Evolutionary conservation across 2,797 vertebrate genomes (phyloP).

Genomic region (Cetoscarus ocellatus): DNA sequence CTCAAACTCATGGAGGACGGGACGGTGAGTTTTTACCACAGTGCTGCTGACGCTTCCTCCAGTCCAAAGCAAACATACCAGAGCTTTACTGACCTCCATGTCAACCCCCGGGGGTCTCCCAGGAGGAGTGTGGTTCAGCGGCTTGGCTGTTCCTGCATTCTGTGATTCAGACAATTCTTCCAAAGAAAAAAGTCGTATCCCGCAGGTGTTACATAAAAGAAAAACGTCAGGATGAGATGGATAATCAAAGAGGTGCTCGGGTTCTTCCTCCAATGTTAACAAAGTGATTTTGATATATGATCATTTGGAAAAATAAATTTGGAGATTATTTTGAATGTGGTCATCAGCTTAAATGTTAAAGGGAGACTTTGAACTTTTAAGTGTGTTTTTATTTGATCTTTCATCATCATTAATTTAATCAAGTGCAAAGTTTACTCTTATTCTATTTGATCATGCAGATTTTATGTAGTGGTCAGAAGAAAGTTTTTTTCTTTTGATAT

Average conservation of each 20-base stretch:
- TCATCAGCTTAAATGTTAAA: not conserved
- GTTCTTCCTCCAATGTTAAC: slow-evolving; percentile 30
- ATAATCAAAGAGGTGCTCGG: slow-evolving; percentile 27
- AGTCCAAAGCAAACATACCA: slow-evolving; percentile 79
- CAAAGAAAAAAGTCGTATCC: slow-evolving; percentile 9
- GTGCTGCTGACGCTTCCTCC: slow-evolving; percentile 56
- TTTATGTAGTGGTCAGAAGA: not conserved
- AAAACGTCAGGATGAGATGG: slow-evolving; percentile 34
- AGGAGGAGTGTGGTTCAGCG: slow-evolving; percentile 64
- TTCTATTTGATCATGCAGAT: not conserved
- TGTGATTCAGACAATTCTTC: slow-evolving; percentile 56
- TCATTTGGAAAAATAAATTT: slow-evolving; percentile 27
- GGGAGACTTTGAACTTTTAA: slow-evolving; percentile 10
- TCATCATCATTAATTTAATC: not conserved
- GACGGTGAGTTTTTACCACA: slow-evolving; percentile 87
- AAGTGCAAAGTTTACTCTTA: not conserved
- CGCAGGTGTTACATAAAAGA: slow-evolving; percentile 45
- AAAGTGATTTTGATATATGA: slow-evolving; percentile 20
- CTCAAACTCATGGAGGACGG: slow-evolving; percentile 98
- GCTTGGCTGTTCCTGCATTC: slow-evolving; percentile 49
- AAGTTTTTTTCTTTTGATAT: not conserved
- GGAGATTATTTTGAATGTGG: slow-evolving; percentile 4
- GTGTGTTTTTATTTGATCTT: not conserved
- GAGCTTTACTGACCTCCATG: slow-evolving; percentile 68
- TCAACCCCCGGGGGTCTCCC: slow-evolving; percentile 67